Evolutionary conservation across 2,797 vertebrate species (phyloP), one percentile per base, ranked within the genome.

Genomic region (Natrix natrix): DNA sequence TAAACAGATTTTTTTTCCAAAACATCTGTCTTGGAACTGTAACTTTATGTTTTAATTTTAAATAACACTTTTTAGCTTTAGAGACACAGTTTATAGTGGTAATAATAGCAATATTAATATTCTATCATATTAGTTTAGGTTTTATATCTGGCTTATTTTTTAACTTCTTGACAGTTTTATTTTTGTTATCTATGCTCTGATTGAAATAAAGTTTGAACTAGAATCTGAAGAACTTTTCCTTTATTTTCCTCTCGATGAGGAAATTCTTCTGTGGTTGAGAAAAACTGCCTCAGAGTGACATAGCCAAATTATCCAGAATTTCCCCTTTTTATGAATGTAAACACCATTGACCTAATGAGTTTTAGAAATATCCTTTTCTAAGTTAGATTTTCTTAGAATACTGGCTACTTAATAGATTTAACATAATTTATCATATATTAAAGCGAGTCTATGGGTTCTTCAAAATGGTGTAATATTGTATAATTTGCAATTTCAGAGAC

Each of bases 251-350:
- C 74, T n/a, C 48, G 26, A 43, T 87, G 69, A 37, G 32, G 32
- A 37, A 37, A 37, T 37, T 37, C 92, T 95, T 69, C 60, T 94
- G 2, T 93, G 91, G 94, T 94, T 95, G 94, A 94, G 93, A 92
- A 32, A 94, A 95, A 94, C 92, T 83, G 93, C 28, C 28, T 66
- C 28, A 66, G 26, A 94, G 95, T 96, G 92, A 87, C 92, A 90
- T 8, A 92, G 74, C 90, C 90, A 28, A 95, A 95, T 59, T 37
- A 93, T 95, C 93, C 95, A 95, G 92, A 93, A 94, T n/a, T 95
- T 94, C 92, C 90, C 95, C 95, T 95, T 94, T 89, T 90, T 93
- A 78, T 0, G 0, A 93, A 92, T 59, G 12, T 86, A 96, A 94
- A 92, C 60, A 86, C 90, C 93, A 55, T 69, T 69, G 55, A 93